phyloP scores from a whole-genome alignment of 2,888 invertebrate species.

The Drosophila cognata region DNA sequence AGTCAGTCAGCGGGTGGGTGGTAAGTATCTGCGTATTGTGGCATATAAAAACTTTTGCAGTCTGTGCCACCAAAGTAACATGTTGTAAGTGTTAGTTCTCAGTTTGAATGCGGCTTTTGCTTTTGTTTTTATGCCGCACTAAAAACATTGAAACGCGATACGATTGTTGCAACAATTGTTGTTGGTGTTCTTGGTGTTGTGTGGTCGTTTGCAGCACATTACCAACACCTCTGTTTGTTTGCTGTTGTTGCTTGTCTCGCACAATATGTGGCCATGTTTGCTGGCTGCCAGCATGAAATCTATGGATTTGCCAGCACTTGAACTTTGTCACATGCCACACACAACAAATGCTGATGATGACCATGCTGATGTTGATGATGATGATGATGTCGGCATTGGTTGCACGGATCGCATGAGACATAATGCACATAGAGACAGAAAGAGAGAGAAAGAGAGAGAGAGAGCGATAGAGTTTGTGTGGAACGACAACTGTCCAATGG shows the following conservation, averaged over 20 bases:
- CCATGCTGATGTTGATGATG: conserved; percentile 19
- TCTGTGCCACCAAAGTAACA: conserved; percentile 53
- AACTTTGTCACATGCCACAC: conserved; percentile 78
- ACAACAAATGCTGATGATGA: conserved; percentile 21
- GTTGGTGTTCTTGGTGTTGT: conserved; percentile 22
- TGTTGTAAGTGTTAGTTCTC: conserved; percentile 60
- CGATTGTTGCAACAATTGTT: conserved; percentile 71
- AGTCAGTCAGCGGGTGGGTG: conserved; percentile 35
- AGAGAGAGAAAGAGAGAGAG: not conserved
- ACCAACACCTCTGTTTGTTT: conserved; percentile 67
- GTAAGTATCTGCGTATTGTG: conserved; percentile 51
- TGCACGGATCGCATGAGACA: conserved; percentile 51
- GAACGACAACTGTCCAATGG: conserved; percentile 62
- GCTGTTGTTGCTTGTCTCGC: conserved; percentile 64
- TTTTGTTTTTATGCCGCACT: conserved; percentile 79
- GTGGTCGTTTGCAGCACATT: conserved; percentile 60
- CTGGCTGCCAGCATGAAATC: conserved; percentile 78
- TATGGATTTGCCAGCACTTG: conserved; percentile 84
- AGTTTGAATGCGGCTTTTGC: conserved; percentile 77
- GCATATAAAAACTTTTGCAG: conserved; percentile 76
- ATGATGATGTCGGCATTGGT: conserved; percentile 59
- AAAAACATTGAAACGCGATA: conserved; percentile 79
- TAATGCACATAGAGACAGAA: conserved; percentile 22
- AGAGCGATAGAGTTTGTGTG: not conserved
- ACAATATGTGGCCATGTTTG: conserved; percentile 79